Percentiles rank a stretch among this genome's conserved stretches.
These are phyloP conservation scores for Itoplectis maculator DNA, from an alignment of 2,888 invertebrate genomes.

Conservation along the genomic window DNA sequence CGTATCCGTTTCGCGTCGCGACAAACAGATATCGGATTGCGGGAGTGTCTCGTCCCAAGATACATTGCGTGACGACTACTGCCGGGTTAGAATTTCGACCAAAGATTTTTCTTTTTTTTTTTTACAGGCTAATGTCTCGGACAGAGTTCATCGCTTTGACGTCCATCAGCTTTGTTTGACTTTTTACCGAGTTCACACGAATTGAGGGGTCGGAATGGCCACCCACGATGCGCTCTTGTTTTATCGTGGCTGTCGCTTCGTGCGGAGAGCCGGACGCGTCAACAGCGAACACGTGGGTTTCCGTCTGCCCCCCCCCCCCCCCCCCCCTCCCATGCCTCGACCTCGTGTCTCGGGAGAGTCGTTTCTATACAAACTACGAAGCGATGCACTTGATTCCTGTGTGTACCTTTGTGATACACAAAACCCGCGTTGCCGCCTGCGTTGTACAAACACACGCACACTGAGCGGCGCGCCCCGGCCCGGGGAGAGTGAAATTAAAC, in stretches of 20 bases:
- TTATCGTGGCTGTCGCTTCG: not conserved
- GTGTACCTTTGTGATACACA: conserved; percentile 39
- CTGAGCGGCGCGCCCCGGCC: not conserved
- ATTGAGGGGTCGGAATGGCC: conserved; percentile 9
- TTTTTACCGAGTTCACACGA: not conserved
- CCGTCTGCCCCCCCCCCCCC: not conserved
- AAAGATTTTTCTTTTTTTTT: not conserved
- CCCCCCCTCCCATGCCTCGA: not conserved
- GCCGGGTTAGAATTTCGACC: not conserved
- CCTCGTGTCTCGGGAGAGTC: conserved; percentile 38
- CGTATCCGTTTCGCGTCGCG: conserved; percentile 23
- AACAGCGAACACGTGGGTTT: conserved; percentile 25
- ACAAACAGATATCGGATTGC: conserved; percentile 47
- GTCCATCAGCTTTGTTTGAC: not conserved
- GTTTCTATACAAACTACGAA: conserved; percentile 56
- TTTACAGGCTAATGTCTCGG: not conserved
- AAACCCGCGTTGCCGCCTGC: not conserved
- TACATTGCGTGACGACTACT: not conserved
- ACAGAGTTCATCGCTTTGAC: not conserved
- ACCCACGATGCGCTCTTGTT: conserved; percentile 44
- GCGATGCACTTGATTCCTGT: conserved; percentile 52
- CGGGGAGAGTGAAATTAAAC: conserved; percentile 61
- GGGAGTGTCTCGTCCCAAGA: not conserved
- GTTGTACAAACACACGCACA: not conserved
- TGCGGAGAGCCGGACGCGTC: not conserved